These are phyloP conservation scores for Drosophila ironensis DNA, from an alignment of 1,140 invertebrate species.

Conservation along the genomic window DNA sequence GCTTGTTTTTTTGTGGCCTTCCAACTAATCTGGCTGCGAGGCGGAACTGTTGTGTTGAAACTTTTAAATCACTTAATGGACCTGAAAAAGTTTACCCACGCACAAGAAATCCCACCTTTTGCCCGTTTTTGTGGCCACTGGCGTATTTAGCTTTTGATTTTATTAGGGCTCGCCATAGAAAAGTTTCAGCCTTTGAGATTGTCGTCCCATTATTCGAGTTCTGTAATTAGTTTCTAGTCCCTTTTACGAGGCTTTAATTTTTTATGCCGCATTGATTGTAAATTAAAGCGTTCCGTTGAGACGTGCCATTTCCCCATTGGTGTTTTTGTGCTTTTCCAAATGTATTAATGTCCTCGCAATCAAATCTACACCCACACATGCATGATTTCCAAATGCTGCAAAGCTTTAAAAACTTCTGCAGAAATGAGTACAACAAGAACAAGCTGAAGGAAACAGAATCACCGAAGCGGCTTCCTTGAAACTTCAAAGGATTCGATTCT, in stretches of 20 bases:
- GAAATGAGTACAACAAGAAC: too few relatives aligned
- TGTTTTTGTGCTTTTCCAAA: conserved; percentile 1
- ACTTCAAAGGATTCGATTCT: conserved; percentile 7
- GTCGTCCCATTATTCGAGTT: conserved; percentile 7
- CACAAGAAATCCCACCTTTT: conserved; percentile 11
- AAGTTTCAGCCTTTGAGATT: conserved; percentile 43
- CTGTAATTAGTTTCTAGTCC: conserved; percentile 54
- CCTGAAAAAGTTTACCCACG: conserved; percentile 44
- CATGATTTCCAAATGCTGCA: too few relatives aligned
- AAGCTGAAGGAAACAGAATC: too few relatives aligned
- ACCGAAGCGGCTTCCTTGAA: too few relatives aligned
- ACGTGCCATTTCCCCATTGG: not conserved
- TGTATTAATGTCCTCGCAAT: too few relatives aligned
- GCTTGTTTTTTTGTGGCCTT: not conserved
- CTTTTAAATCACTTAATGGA: conserved; percentile 69
- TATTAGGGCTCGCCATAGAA: conserved; percentile 45
- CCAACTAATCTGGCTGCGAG: not conserved
- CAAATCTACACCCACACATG: too few relatives aligned
- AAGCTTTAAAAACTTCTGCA: too few relatives aligned
- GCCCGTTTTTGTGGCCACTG: conserved; percentile 31
- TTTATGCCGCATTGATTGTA: conserved; percentile 49
- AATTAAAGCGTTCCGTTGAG: conserved; percentile 17
- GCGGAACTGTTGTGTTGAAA: conserved; percentile 27
- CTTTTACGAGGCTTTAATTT: conserved; percentile 51
- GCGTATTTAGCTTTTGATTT: conserved; percentile 51